These are phyloP conservation scores for Magallana angulata DNA, from an alignment of 1,140 invertebrate species.

Conservation along the genomic window DNA sequence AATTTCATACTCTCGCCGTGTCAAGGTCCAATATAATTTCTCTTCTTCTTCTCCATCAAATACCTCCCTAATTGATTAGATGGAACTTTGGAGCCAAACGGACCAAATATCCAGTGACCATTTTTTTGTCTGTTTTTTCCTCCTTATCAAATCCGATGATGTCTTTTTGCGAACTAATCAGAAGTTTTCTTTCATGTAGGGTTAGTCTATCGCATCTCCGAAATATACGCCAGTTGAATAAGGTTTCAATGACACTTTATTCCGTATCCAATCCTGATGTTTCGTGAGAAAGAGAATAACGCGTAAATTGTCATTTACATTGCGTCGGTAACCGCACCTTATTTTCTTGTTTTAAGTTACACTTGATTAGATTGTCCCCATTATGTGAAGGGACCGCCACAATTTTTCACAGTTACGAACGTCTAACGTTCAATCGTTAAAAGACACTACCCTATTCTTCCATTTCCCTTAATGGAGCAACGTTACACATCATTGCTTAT, in stretches of 20 bases:
- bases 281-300: not conserved
- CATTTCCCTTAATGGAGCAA: conserved; percentile 15
- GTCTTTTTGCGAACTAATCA: not conserved
- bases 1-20: not conserved
- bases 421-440: conserved; percentile 7
- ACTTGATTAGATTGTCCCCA: not conserved
- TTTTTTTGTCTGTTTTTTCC: not conserved
- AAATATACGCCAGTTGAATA: not conserved
- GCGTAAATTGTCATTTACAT: not conserved
- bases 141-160: not conserved
- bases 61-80: not conserved
- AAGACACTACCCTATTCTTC: not conserved
- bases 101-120: not conserved
- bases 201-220: no score
- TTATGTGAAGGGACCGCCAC: not conserved
- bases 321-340: not conserved
- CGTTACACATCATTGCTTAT: conserved; percentile 16
- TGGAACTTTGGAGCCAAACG: not conserved
- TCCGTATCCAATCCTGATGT: not conserved
- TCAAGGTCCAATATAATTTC: conserved; percentile 5
- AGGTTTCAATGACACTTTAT: not conserved
- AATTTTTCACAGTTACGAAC: not conserved
- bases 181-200: no score
- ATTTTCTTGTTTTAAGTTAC: not conserved
- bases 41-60: not conserved